These are phyloP conservation scores for Druon quercuslanigerum DNA, from an alignment of 1,140 invertebrate genomes.

Conservation along the genomic window DNA sequence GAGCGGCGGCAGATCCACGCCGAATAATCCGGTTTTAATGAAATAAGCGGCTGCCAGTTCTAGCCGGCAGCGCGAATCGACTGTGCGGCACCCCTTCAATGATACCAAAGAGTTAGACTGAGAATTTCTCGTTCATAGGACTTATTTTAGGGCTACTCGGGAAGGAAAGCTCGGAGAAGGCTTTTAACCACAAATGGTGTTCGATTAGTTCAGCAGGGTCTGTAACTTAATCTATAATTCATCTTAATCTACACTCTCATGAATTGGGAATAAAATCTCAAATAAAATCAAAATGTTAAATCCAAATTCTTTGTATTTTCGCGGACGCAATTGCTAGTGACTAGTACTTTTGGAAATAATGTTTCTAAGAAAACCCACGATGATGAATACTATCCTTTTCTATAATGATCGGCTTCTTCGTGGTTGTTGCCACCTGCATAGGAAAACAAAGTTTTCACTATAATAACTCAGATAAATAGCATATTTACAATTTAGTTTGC, in stretches of 20 bases:
- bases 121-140: neutral
- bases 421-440: too few species aligned
- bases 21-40: constrained; percentile 69
- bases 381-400: too few species aligned
- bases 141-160: neutral
- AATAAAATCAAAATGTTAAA: too few species aligned
- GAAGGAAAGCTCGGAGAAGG: constrained; percentile 1
- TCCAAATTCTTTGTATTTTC: too few species aligned
- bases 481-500: too few species aligned
- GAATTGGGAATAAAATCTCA: too few species aligned
- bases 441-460: too few species aligned
- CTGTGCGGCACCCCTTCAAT: neutral
- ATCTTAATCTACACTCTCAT: neutral
- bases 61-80: constrained; percentile 3
- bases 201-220: neutral
- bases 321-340: too few species aligned
- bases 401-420: too few species aligned
- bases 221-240: constrained; percentile 17
- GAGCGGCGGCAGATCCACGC: constrained; percentile 28
- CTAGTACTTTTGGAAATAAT: too few species aligned
- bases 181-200: constrained; percentile 23
- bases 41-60: constrained; percentile 54
- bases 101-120: constrained; percentile 17
- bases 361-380: too few species aligned
- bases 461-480: too few species aligned